Evolutionary conservation across 2,113 vertebrate genomes (phyloP), one percentile per base, ranked within the genome.

Genomic region (Alexandromys fortis): DNA sequence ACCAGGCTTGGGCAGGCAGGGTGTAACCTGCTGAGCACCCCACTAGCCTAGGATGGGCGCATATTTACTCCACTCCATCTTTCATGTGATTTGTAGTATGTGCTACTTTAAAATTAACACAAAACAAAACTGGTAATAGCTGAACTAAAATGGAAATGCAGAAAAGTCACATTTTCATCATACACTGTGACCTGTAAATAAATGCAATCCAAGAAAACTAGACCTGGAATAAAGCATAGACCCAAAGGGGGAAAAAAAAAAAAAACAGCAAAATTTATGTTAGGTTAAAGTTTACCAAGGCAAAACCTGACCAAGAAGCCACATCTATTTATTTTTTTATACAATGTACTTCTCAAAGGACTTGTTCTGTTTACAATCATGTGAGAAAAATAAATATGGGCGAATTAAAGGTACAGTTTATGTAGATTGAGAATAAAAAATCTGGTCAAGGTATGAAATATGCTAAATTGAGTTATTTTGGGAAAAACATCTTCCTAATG

Each of bases 401-500:
- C 42, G 33, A 22, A 76, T 65, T 42, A n/a, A 78, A 96, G 24
- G 35, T 47, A 94, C 24, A 61, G 77, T 78, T 35, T 45, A 2
- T 75, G 77, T 68, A 70, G 19, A 21, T 5, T 73, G 11, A 67
- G 52, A 47, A 91, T 28, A 93, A 24, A 89, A 67, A 96, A 61
- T 82, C 5, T 82, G 22, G 24, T 63, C 45, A 75, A 63, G 17
- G 70, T 94, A 73, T 55, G 58, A 76, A 94, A 85, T 28, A 89
- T 42, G 55, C 52, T 89, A 89, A 97, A 94, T 63, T 52, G 68
- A 72, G 35, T 82, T 33, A 70, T 7, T 70, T n/a, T 17, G 68
- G 55, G 55, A 17, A 76, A 94, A 94, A 95, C 65, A 26, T 96
- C 55, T 7, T 94, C 89, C 82, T 22, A 33, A 47, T 68, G 55